Evolutionary conservation across 2,797 vertebrate genomes (phyloP), one percentile per base, ranked within the genome.

Genomic region (Tadarida brasiliensis): DNA sequence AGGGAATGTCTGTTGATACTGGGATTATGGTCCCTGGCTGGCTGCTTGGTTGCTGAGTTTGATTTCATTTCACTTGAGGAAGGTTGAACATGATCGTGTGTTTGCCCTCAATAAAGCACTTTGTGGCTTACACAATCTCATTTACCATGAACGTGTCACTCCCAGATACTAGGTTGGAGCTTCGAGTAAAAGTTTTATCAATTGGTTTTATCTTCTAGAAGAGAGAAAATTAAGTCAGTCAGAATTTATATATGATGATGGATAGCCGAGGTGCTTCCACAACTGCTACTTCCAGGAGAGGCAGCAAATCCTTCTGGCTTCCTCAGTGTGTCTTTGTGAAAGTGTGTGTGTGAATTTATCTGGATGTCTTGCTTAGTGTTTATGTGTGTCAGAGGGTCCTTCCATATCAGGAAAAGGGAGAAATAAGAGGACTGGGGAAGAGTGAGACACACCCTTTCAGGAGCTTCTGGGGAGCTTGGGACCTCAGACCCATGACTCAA

Each of bases 21-120:
- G 39, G 61, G 61, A 30, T 90, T 84, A 81, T 73, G 47, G 35
- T 63, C 85, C 65, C 61, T 70, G 81, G 49, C 49, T 78, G 51
- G 74, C 49, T 91, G 74, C 78, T 92, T 94, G n/a, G 1, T 87
- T 80, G 65, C 84, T 61, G 77, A 84, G 47, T 81, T 89, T 89
- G 68, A 91, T 93, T 96, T 96, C 2, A 22, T 93, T 94, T 93
- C 59, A 88, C 49, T 88, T 17, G 39, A 94, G 77, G 74, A 77
- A 67, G 76, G 49, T 44, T 86, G 74, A 71, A 57, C 49, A 20
- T 67, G 78, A 89, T 61, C 1, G 2, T 44, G 49, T 33, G 20
- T 63, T 57, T 59, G 59, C 65, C 74, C 35, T 82, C 68, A 67
- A 0, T 88, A 87, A 91, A 87, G 28, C 80, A 33, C 61, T 67